Base-by-base conservation (phyloP, 2,888 invertebrate genomes). In the Baronia brevicornis region DNA sequence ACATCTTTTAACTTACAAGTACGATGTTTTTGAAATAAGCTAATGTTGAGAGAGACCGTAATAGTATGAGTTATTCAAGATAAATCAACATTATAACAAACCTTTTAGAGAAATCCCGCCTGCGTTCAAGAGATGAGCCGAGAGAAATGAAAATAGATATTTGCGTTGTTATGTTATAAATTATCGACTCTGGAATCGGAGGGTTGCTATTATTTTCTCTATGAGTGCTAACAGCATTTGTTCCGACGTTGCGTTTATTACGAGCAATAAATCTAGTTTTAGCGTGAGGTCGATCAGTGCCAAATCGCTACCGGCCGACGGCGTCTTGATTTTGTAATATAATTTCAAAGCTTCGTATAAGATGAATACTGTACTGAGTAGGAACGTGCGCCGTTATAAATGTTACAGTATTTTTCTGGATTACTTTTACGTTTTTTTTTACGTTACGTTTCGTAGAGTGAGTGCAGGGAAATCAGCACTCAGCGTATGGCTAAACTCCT, bases 231-330 rank as follows among this genome's bases (percentile, higher is more conserved):
- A 51, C 46, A 54, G 48, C 52, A 51, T 62, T 58, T 53, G 58
- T 60, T 53, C 52, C 51, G 50, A 43, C 44, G 44, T 41, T 44
- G 45, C 53, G 41, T 48, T 44, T 44, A 46, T 59, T 62, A 63
- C 58, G 47, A 54, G 54, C 60, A 31, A 67, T 75, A 73, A 70
- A 73, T 74, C 68, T 72, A 57, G 66, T 66, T 72, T 62, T 57
- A 63, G 66, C 57, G 54, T 66, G 62, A 71, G 65, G 64, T 60
- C 68, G 62, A 61, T 66, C 60, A 54, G 59, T 58, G 48, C 51
- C 33, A 39, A 41, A 41, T 44, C 36, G 37, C 39, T 39, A 38
- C 43, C 28, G 39, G 39, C 35, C 33, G 26, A 25, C 33, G 33
- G 31, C 34, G 27, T 30, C 32, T 33, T 36, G 36, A 30, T 38